These are phyloP conservation scores for Arrhamphus sclerolepis DNA, from an alignment of 2,797 vertebrate genomes.

Conservation along the genomic window DNA sequence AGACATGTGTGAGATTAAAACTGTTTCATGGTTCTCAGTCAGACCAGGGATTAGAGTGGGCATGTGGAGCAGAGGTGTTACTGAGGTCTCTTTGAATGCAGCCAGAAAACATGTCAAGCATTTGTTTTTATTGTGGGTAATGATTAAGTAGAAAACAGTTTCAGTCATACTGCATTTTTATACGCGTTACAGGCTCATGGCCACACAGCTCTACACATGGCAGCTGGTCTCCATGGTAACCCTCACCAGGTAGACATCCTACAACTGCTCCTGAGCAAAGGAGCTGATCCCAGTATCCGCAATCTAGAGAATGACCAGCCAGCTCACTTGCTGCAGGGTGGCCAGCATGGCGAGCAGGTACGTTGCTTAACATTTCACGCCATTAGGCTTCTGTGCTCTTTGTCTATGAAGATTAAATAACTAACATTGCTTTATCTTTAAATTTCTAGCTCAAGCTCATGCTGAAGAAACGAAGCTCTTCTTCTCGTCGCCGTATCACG, in stretches of 20 bases:
- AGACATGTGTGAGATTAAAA: no score
- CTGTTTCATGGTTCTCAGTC: no score
- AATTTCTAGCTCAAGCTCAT: slow-evolving; percentile 81
- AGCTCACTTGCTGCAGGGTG: slow-evolving; percentile 86
- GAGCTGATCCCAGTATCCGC: slow-evolving; percentile 88
- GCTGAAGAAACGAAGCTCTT: slow-evolving; percentile 82
- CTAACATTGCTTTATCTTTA: neutral
- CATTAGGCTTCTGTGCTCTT: neutral
- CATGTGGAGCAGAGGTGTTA: no score
- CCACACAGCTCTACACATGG: slow-evolving; percentile 94
- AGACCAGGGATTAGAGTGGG: no score
- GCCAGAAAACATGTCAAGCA: no score
- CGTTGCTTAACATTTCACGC: slow-evolving; percentile 27
- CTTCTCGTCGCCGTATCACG: slow-evolving; percentile 78
- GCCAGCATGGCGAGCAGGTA: slow-evolving; percentile 84
- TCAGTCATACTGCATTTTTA: slow-evolving; percentile 7
- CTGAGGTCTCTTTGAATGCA: no score
- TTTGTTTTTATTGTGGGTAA: no score
- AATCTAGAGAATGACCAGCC: slow-evolving; percentile 93
- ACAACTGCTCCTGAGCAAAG: slow-evolving; percentile 81
- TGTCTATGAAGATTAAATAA: no score
- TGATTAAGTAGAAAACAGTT: slow-evolving; percentile 2
- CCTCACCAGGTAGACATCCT: slow-evolving; percentile 85
- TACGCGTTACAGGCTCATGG: slow-evolving; percentile 85
- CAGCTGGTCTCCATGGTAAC: slow-evolving; percentile 86